These are phyloP conservation scores for Holcopasites calliopsidis DNA, from an alignment of 1,140 invertebrate species.

Conservation along the genomic window DNA sequence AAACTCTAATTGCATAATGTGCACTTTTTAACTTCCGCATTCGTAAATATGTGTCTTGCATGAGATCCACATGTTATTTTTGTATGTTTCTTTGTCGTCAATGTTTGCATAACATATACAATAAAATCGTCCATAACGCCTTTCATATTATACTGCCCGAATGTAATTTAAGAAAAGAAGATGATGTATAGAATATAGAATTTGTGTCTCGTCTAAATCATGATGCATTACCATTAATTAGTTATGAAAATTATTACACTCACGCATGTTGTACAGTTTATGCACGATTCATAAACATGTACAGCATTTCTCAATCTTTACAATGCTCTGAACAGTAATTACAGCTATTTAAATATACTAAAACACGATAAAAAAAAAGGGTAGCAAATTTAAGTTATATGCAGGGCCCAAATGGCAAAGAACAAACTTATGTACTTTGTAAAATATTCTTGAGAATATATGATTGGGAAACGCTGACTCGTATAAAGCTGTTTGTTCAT, in stretches of 20 bases:
- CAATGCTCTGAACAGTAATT: background rate
- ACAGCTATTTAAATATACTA: background rate
- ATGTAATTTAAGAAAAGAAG: background rate
- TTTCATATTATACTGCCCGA: background rate
- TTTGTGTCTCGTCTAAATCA: slow-evolving; percentile 4
- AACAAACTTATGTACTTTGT: background rate
- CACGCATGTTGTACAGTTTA: slow-evolving; percentile 28
- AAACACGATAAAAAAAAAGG: background rate
- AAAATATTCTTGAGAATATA: background rate
- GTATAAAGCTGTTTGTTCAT: background rate
- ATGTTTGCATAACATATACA: slow-evolving; percentile 1
- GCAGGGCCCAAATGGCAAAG: background rate
- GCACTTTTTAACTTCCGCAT: slow-evolving; percentile 3
- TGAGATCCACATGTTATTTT: slow-evolving; percentile 17
- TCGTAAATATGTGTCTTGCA: slow-evolving; percentile 14
- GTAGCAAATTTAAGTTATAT: too few relatives aligned
- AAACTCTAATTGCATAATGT: background rate
- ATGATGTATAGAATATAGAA: slow-evolving; percentile 21
- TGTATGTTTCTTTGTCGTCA: background rate
- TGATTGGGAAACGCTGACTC: slow-evolving; percentile 34
- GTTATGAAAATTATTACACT: background rate
- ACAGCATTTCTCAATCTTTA: slow-evolving; percentile 36
- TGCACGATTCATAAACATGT: slow-evolving; percentile 24
- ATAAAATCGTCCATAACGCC: slow-evolving; percentile 1
- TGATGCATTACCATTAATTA: too few relatives aligned